phyloP scores from a whole-genome alignment of 2,888 invertebrate genomes.

The Lithodes maja region DNA sequence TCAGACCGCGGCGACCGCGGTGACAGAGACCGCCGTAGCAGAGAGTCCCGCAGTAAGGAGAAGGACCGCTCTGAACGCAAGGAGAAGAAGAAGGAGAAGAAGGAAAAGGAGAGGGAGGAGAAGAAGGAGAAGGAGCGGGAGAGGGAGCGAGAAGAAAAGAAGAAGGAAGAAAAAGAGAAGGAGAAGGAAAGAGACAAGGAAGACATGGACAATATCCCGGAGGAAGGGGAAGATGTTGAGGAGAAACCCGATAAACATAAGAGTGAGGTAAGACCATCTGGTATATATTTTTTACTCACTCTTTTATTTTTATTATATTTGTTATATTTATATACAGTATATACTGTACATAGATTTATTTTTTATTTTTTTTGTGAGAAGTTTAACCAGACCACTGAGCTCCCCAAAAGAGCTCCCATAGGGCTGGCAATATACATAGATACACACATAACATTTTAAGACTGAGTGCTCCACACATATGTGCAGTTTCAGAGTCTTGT shows the following conservation, averaged over 20 bases:
- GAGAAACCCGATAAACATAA: slow-evolving; percentile 62
- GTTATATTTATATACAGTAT: no score
- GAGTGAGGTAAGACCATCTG: slow-evolving; percentile 72
- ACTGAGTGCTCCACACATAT: no score
- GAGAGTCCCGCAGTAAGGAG: slow-evolving; percentile 65
- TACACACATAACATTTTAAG: neutral
- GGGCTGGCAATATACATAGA: no score
- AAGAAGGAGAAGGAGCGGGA: slow-evolving; percentile 49
- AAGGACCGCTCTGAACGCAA: slow-evolving; percentile 65
- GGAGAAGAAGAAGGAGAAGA: slow-evolving; percentile 75
- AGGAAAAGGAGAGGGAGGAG: slow-evolving; percentile 80
- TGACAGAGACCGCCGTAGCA: slow-evolving; percentile 77
- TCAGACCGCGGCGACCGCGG: neutral
- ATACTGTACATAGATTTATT: no score
- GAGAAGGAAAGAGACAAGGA: slow-evolving; percentile 63
- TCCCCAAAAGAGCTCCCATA: no score
- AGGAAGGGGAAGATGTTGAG: slow-evolving; percentile 83
- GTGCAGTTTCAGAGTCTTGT: no score
- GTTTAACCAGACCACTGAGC: no score
- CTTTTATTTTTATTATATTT: no score
- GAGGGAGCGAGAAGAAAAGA: slow-evolving; percentile 60
- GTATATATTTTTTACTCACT: neutral
- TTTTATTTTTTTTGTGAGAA: no score
- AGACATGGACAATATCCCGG: slow-evolving; percentile 73
- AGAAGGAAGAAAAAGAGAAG: slow-evolving; percentile 78